Evolutionary conservation across 2,888 invertebrate species (phyloP).

Genomic region (Gryllus longicercus): DNA sequence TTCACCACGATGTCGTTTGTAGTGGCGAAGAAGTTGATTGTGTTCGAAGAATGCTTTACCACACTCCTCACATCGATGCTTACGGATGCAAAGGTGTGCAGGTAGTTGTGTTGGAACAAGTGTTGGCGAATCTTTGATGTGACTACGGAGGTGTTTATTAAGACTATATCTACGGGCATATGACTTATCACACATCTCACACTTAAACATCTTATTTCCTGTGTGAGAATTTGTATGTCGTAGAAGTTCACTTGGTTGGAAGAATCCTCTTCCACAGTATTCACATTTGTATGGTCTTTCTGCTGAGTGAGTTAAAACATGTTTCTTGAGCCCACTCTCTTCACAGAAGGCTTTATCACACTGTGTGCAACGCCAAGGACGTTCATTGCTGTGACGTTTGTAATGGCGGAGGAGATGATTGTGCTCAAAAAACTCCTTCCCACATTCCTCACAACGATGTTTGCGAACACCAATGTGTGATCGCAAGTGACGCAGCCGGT

Average conservation of each 20-base stretch:
- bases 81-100: neutral
- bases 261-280: neutral
- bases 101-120: neutral
- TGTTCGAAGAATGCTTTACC: neutral
- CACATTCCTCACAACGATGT: neutral
- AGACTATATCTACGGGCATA: neutral
- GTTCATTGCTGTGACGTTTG: conserved; percentile 7
- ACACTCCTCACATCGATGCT: conserved; percentile 3
- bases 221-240: neutral
- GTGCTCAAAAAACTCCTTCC: conserved; percentile 8
- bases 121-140: neutral
- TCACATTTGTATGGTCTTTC: neutral
- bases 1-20: neutral
- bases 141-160: neutral
- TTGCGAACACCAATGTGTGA: neutral
- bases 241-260: neutral
- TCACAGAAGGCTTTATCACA: conserved; percentile 6
- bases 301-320: neutral
- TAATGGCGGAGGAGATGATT: neutral
- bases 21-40: neutral
- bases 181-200: conserved; percentile 4
- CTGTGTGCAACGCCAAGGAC: neutral
- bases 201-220: neutral
- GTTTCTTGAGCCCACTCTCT: conserved; percentile 8
- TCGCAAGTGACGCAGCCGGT: neutral